Evolutionary conservation across 2,888 invertebrate species (phyloP).

Genomic region (Allolobophora icterica): DNA sequence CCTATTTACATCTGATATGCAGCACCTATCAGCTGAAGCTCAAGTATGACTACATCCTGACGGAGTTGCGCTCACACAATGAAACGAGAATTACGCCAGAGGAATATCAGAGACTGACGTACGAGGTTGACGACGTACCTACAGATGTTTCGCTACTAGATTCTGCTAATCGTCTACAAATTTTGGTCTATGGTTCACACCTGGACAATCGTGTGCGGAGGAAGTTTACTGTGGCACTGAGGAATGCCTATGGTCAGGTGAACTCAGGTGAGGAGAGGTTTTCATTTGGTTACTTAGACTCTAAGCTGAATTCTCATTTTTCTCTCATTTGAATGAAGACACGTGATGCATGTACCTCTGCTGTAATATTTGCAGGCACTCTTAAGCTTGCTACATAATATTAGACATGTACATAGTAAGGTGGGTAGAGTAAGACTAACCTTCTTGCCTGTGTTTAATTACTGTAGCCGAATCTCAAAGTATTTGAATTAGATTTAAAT

Average conservation of each 20-base stretch:
- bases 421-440: no score
- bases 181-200: background rate
- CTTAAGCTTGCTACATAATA: background rate
- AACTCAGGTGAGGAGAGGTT: background rate
- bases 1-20: background rate
- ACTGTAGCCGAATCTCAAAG: no score
- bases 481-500: no score
- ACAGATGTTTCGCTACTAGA: background rate
- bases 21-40: conserved; percentile 21
- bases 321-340: background rate
- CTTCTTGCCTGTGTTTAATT: no score
- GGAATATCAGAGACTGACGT: background rate
- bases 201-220: background rate
- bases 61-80: background rate
- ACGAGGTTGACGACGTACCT: background rate
- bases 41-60: conserved; percentile 34
- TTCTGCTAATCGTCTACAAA: conserved; percentile 17
- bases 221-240: conserved; percentile 13
- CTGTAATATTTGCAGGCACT: background rate
- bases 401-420: background rate
- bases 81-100: background rate
- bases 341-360: background rate
- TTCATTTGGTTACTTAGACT: background rate
- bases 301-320: background rate
- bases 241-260: conserved; percentile 15